phyloP scores from a whole-genome alignment of 1,140 invertebrate genomes.

The Onthophagus taurus region DNA sequence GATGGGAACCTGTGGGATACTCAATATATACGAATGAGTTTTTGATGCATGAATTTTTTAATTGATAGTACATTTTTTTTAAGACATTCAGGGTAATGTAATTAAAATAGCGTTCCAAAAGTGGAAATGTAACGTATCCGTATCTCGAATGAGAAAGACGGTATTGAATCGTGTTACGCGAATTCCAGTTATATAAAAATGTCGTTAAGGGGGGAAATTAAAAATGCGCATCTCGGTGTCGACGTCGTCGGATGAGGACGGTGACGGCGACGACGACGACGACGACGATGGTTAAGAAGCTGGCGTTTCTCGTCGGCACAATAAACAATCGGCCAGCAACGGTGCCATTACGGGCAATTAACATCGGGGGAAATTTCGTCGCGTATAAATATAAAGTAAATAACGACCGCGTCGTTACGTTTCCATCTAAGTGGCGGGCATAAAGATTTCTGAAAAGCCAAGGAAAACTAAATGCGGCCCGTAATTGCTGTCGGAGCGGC shows the following conservation, averaged over 20 bases:
- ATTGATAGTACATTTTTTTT: too few relatives aligned
- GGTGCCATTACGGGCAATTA: conserved; percentile 28
- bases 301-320: conserved; percentile 7
- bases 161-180: conserved; percentile 10
- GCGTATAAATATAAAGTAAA: conserved; percentile 30
- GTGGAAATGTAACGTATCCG: too few relatives aligned
- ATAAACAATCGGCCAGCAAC: conserved; percentile 11
- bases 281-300: conserved; percentile 1
- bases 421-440: conserved; percentile 21
- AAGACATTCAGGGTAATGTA: too few relatives aligned
- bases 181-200: conserved; percentile 12
- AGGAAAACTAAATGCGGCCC: conserved; percentile 12
- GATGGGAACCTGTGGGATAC: too few relatives aligned
- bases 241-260: too few relatives aligned
- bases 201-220: conserved; percentile 11
- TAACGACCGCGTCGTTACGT: conserved; percentile 21
- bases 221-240: conserved; percentile 11
- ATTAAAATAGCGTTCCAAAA: too few relatives aligned
- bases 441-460: conserved; percentile 24
- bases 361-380: conserved; percentile 28
- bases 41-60: too few relatives aligned
- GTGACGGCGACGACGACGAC: neutral
- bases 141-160: too few relatives aligned
- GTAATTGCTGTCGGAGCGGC: conserved; percentile 13
- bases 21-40: too few relatives aligned